These are phyloP conservation scores for Halcyon smyrnensis DNA, from an alignment of 2,797 vertebrate genomes.

Conservation along the genomic window DNA sequence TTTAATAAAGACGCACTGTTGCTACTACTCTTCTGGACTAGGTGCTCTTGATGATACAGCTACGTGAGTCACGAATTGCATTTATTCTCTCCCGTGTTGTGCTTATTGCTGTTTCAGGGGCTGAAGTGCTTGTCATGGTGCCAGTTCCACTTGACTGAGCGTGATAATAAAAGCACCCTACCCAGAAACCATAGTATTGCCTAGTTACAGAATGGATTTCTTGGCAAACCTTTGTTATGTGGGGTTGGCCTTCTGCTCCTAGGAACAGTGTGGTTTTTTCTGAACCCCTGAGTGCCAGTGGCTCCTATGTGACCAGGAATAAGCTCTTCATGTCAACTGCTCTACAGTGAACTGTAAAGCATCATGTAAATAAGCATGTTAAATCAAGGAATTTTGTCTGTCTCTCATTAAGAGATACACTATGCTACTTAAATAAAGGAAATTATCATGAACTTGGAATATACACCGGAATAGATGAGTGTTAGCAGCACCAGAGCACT, in stretches of 20 bases:
- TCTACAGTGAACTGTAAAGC: background rate
- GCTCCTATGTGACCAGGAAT: background rate
- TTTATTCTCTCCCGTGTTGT: background rate
- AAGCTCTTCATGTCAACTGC: background rate
- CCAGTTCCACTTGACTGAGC: background rate
- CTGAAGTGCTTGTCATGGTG: background rate
- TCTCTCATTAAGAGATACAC: background rate
- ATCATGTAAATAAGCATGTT: background rate
- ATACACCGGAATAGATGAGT: background rate
- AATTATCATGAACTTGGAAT: background rate
- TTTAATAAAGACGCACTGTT: background rate
- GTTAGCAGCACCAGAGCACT: background rate
- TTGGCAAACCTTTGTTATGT: background rate
- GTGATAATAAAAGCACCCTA: background rate
- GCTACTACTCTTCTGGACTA: background rate
- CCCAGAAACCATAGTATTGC: background rate
- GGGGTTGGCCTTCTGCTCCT: background rate
- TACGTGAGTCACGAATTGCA: fast-evolving
- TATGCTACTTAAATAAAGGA: background rate
- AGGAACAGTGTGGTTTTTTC: background rate
- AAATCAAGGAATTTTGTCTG: background rate
- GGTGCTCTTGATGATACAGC: background rate
- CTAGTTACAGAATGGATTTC: background rate
- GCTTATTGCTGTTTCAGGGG: background rate
- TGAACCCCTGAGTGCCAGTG: background rate